These are phyloP conservation scores for Heliocidaris tuberculata DNA, from an alignment of 35 echinoderm and acorn worm genomes.

Conservation along the genomic window DNA sequence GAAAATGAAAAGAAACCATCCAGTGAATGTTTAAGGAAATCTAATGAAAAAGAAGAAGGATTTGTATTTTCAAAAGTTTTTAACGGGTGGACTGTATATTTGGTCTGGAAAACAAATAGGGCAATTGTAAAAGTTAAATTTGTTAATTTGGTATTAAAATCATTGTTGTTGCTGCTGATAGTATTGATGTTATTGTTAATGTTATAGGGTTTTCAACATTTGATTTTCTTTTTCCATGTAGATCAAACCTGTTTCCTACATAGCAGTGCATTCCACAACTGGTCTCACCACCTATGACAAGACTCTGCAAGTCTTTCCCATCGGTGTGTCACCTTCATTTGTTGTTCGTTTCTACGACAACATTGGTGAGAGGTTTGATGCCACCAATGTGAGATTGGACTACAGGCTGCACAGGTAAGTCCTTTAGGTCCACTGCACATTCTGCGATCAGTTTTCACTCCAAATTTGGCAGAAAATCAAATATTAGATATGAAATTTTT, in stretches of 20 bases:
- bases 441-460: no score
- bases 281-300: slow-evolving; percentile 57
- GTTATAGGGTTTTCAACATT: neutral
- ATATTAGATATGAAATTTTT: no score
- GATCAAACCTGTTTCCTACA: slow-evolving; percentile 86
- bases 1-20: no score
- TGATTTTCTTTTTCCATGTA: neutral
- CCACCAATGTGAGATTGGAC: slow-evolving; percentile 69
- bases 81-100: no score
- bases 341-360: slow-evolving; percentile 85
- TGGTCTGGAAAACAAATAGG: no score
- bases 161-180: neutral
- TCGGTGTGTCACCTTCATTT: slow-evolving; percentile 74
- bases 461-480: no score
- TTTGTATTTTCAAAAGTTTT: no score
- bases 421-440: no score
- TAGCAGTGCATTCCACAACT: slow-evolving; percentile 61
- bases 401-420: slow-evolving; percentile 77
- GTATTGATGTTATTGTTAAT: neutral
- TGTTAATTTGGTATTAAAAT: neutral
- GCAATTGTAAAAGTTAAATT: neutral
- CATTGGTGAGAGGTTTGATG: slow-evolving; percentile 84
- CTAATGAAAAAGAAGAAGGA: no score
- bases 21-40: no score
- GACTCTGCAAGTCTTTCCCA: slow-evolving; percentile 66